phyloP scores from a whole-genome alignment of 2,888 invertebrate genomes.

The Drosophila maculinotata region DNA sequence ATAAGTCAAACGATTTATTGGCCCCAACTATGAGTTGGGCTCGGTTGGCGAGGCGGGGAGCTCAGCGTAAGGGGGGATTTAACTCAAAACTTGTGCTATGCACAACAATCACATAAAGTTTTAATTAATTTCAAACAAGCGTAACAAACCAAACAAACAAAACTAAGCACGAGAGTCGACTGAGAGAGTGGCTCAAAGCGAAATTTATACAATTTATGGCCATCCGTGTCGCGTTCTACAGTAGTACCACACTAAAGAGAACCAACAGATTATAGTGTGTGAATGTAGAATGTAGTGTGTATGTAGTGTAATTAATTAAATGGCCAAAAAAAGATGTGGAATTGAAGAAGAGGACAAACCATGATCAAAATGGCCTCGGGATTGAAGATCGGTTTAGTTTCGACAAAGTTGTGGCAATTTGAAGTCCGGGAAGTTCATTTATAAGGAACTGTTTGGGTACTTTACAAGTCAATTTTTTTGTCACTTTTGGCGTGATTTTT shows the following conservation, averaged over 20 bases:
- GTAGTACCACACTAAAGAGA: not conserved
- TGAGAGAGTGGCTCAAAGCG: conserved; percentile 19
- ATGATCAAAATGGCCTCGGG: too few species aligned
- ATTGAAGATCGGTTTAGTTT: too few species aligned
- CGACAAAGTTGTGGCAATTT: too few species aligned
- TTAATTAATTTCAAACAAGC: conserved; percentile 78
- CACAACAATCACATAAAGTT: conserved; percentile 75
- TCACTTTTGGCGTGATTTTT: too few species aligned
- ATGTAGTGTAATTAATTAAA: too few species aligned
- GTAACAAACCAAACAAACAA: conserved; percentile 51
- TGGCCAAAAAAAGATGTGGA: too few species aligned
- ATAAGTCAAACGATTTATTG: conserved; percentile 41
- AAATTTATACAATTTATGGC: conserved; percentile 67
- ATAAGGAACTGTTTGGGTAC: too few species aligned
- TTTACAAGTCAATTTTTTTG: too few species aligned
- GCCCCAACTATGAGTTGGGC: conserved; percentile 12
- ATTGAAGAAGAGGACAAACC: too few species aligned
- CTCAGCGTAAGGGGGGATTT: not conserved
- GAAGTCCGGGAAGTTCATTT: too few species aligned
- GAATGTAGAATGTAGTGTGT: too few species aligned
- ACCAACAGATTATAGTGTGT: too few species aligned
- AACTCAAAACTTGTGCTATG: conserved; percentile 45
- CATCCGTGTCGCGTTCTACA: not conserved
- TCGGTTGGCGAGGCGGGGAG: not conserved
- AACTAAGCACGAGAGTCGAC: conserved; percentile 32